A percentile compares a stretch with the other conserved stretches of the same genome.
Evolutionary conservation across 2,113 vertebrate species (phyloP).

Genomic region (Xerus inauris): DNA sequence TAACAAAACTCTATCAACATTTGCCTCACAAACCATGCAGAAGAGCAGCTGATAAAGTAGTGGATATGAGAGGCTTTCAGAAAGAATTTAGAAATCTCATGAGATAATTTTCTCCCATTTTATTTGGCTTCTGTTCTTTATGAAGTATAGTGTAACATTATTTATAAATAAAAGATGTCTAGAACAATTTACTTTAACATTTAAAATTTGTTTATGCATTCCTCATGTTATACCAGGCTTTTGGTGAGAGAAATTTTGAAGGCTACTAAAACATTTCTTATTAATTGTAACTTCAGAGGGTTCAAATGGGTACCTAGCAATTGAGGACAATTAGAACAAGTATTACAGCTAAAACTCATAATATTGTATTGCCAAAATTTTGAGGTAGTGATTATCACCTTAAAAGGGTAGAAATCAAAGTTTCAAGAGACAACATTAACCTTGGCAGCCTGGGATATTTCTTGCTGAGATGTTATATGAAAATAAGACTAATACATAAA

Average conservation of each 20-base stretch:
- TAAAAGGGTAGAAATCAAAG: background rate
- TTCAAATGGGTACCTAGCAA: background rate
- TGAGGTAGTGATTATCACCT: background rate
- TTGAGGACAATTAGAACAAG: background rate
- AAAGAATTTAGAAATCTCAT: background rate
- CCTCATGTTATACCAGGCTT: background rate
- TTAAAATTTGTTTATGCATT: background rate
- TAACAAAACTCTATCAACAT: background rate
- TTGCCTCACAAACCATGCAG: background rate
- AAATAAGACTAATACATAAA: slow-evolving; percentile 12
- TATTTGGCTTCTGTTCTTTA: background rate
- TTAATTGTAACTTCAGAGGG: background rate
- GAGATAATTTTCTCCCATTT: background rate
- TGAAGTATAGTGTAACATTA: background rate
- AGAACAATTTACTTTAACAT: background rate
- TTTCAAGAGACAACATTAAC: background rate
- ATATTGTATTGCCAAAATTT: background rate
- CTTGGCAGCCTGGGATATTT: background rate
- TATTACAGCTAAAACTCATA: background rate
- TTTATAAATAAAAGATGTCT: background rate
- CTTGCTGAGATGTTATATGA: background rate
- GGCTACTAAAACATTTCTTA: background rate
- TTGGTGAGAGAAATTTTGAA: background rate
- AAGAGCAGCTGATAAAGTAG: background rate
- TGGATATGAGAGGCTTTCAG: background rate